Evolutionary conservation across 2,113 vertebrate genomes (phyloP), one percentile per base, ranked within the genome.

Genomic region (Spilogale gracilis): DNA sequence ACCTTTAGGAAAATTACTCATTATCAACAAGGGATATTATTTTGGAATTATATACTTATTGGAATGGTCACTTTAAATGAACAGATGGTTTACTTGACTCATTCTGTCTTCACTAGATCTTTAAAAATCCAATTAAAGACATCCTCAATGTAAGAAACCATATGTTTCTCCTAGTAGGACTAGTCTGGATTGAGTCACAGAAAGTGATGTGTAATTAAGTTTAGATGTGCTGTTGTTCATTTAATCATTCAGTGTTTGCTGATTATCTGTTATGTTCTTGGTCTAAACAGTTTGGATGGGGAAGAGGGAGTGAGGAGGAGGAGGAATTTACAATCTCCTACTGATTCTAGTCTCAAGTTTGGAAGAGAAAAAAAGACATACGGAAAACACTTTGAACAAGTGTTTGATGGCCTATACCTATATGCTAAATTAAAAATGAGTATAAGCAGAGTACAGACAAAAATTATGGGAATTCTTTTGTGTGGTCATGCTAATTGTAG

Each of bases 201-300:
- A 80, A 74, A 56, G 20, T 13, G 14, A 61, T 9, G 10, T 2
- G 27, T 10, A 23, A 92, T 52, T 82, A 50, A 69, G 58, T 85
- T 74, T 11, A 78, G 73, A 63, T 27, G 8, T 52, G 25, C 5
- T 82, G 2, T 50, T 63, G 16, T n/a, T 78, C 48, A 23, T 45
- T 91, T 48, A 86, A 54, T 60, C 54, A 63, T 89, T 86, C n/a
- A 78, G 23, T 82, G 78, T 76, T 94, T 80, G 14, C 38, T 89
- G 18, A 74, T 4, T 5, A 16, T 23, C 14, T 74, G 18, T 60
- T 78, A 25, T 61, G 11, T 58, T 92, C 69, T 65, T 65, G 38
- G 32, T 84, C 30, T n/a, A 54, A 82, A 30, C 25, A 71, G 43
- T 78, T 82, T 80, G 23, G 32, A 63, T 43, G 73, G 21, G 18